A percentile compares a stretch with the other conserved stretches of the same genome.
Conservation (phyloP, 2,797 vertebrate genomes). For the Crenichthys baileyi region DNA sequence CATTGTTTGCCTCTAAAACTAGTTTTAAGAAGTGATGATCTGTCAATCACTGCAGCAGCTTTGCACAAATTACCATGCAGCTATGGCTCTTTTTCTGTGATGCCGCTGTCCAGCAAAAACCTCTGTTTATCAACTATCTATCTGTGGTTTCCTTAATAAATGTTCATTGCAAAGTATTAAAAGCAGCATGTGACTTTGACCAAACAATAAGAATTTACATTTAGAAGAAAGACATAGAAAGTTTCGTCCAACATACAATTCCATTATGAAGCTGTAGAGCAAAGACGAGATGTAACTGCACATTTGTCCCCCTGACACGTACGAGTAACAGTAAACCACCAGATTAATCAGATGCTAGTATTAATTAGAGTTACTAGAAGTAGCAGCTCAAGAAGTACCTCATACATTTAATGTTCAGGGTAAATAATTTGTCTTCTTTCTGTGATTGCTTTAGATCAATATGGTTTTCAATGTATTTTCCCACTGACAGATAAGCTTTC, state of each 20-base stretch:
- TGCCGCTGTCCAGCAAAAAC: no score
- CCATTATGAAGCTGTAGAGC: not conserved
- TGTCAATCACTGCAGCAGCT: no score
- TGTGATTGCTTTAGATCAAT: conserved; percentile 21
- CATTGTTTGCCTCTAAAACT: no score
- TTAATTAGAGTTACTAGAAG: conserved; percentile 30
- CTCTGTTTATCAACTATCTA: no score
- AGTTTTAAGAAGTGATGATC: no score
- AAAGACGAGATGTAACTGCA: conserved; percentile 25
- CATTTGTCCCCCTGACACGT: conserved; percentile 23
- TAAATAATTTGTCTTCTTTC: conserved; percentile 31
- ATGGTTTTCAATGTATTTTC: conserved; percentile 2
- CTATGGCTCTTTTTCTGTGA: no score
- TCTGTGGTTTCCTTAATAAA: not conserved
- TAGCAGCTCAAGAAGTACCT: conserved; percentile 6
- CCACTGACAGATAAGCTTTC: conserved; percentile 16
- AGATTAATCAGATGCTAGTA: conserved; percentile 24
- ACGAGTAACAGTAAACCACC: conserved; percentile 25
- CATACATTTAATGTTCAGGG: conserved; percentile 31
- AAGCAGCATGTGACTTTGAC: not conserved
- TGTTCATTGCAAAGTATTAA: not conserved
- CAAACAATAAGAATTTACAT: not conserved
- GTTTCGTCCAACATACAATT: no score
- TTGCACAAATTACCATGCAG: no score
- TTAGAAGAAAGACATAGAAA: no score